phyloP scores from a whole-genome alignment of 1,140 invertebrate species.

The Meloidogyne exigua region DNA sequence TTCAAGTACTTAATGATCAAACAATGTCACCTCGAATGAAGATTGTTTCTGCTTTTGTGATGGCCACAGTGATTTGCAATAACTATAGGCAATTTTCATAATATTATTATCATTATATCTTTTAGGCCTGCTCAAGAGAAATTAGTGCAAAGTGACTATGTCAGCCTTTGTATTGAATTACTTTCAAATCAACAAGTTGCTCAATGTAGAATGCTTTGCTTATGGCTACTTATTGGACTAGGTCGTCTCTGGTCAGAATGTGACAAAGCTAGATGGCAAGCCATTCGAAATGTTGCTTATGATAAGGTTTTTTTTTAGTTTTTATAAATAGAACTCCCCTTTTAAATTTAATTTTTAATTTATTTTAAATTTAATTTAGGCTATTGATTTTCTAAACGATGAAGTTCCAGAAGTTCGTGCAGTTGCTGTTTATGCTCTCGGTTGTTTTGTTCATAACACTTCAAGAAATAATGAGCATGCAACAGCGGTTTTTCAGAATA shows the following conservation, averaged over 20 bases:
- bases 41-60: slow-evolving; percentile 60
- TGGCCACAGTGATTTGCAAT: slow-evolving; percentile 60
- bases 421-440: slow-evolving; percentile 59
- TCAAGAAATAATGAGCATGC: slow-evolving; percentile 54
- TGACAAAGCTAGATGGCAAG: slow-evolving; percentile 88
- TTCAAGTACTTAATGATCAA: slow-evolving; percentile 65
- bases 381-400: slow-evolving; percentile 50
- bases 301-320: slow-evolving; percentile 67
- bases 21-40: slow-evolving; percentile 40
- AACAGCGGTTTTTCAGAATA: slow-evolving; percentile 27
- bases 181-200: slow-evolving; percentile 45
- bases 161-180: slow-evolving; percentile 56
- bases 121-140: slow-evolving; percentile 57
- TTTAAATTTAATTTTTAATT: slow-evolving; percentile 13
- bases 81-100: slow-evolving; percentile 48
- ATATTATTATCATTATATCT: not conserved
- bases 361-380: slow-evolving; percentile 12
- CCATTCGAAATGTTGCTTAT: slow-evolving; percentile 88
- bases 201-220: slow-evolving; percentile 71
- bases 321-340: not conserved
- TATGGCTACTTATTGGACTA: slow-evolving; percentile 88
- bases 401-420: slow-evolving; percentile 60
- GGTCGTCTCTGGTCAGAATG: slow-evolving; percentile 90
- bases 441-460: slow-evolving; percentile 57
- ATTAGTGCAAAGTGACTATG: slow-evolving; percentile 53